Evolutionary conservation across 2,113 vertebrate genomes (phyloP).

Genomic region (Datnioides undecimradiatus): DNA sequence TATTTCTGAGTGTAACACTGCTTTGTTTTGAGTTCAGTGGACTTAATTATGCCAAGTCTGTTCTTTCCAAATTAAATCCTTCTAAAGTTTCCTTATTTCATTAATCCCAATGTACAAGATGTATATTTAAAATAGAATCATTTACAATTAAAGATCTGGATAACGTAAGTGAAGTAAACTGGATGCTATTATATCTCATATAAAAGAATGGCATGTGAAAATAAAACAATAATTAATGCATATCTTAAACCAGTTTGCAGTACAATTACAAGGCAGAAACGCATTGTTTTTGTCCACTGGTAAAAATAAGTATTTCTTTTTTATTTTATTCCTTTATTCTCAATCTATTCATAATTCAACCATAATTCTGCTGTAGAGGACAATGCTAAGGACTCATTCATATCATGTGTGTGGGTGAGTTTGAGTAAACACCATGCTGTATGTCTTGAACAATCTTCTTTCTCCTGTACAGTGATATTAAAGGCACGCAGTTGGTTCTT

Average conservation of each 20-base stretch:
- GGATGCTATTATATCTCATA: too few relatives aligned
- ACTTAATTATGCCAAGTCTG: neutral
- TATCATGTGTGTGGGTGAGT: neutral
- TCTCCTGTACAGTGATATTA: neutral
- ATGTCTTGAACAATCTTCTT: too few relatives aligned
- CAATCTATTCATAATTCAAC: neutral
- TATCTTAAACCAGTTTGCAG: neutral
- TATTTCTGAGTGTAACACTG: neutral
- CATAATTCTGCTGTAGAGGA: neutral
- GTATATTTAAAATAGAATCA: neutral
- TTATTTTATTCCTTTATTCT: too few relatives aligned
- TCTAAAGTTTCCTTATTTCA: neutral
- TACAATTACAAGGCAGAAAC: neutral
- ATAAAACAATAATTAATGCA: too few relatives aligned
- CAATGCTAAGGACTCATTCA: neutral
- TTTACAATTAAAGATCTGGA: neutral
- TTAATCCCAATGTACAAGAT: neutral
- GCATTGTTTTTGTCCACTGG: too few relatives aligned
- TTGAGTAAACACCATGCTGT: neutral
- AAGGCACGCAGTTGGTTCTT: constrained; percentile 1
- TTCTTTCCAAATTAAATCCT: constrained; percentile 1
- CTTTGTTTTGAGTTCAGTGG: neutral
- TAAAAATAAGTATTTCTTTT: neutral
- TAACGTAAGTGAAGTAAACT: too few relatives aligned
- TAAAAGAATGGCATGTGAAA: too few relatives aligned